Base-by-base conservation (phyloP, 2,888 invertebrate genomes). In the Melipona bicolor region DNA sequence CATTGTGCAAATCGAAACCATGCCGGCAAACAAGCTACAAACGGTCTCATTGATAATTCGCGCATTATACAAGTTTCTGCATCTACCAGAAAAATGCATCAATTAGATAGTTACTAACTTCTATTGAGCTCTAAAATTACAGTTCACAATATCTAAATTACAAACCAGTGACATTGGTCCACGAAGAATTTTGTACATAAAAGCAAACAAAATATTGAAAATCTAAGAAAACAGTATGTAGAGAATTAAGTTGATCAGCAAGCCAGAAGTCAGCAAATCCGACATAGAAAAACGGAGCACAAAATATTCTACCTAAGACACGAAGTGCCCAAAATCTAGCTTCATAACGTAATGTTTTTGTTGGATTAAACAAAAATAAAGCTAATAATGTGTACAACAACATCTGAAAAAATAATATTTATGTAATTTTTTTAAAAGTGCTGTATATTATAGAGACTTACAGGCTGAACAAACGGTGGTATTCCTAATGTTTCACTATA, bases 1-100 rank as follows among this genome's bases (percentile, higher is more conserved):
- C 99, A 99, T 94, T 99, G 99, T 76, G 99, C 98, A 95, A 99
- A 99, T 43, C 99, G 97, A 88, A 98, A 98, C 98, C 99, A 99
- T 0, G 99, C 99, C 0, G 99, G 99, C 43, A 99, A 95, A 90
- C 98, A 97, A 90, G 97, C 97, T 50, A 99, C 97, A 17, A 99
- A 95, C 0, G 98, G 97, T 19, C 99, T 96, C 69, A 96, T 86
- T 6, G 91, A 91, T 17, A 90, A 52, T 83, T 91, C 91, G n/a
- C 90, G 91, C 87, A 87, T 88, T 84, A 95, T 95, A 91, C 96
- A 96, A 73, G 93, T 92, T 65, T 94, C 91, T 49, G 95, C 95
- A 91, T 95, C 96, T 96, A 87, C 59, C 70, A 32, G 50, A 54
- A 27, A 54, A 64, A 61, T 27, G 49, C 13, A 32, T 36, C 19